phyloP scores from a whole-genome alignment of 2,888 invertebrate species.

The Ametastegia equiseti region DNA sequence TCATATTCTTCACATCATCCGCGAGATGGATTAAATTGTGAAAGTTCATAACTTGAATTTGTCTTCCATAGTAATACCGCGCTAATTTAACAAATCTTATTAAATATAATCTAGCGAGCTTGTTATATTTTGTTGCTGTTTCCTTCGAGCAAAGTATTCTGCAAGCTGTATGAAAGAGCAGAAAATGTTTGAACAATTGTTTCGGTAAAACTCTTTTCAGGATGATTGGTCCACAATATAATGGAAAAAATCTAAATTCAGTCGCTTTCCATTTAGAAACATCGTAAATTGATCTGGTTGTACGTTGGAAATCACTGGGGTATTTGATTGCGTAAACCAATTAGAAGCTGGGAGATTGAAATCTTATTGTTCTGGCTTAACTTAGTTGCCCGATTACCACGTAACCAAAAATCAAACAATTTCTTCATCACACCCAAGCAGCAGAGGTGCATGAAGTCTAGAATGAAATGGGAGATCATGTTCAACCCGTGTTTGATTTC shows the following conservation, averaged over 20 bases:
- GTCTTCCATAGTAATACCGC: conserved; percentile 1
- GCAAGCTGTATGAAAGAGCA: too few relatives aligned
- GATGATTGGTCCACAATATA: too few relatives aligned
- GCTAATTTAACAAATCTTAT: not conserved
- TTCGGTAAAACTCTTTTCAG: conserved; percentile 47
- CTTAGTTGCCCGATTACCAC: not conserved
- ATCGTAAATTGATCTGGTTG: conserved; percentile 46
- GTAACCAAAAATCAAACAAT: conserved; percentile 49
- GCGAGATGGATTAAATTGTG: conserved; percentile 22
- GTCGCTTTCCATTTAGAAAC: conserved; percentile 53
- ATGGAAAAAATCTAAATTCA: conserved; percentile 53
- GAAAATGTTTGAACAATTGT: too few relatives aligned
- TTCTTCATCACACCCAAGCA: conserved; percentile 53
- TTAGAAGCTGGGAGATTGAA: conserved; percentile 6
- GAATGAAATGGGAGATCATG: conserved; percentile 51
- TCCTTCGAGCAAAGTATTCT: too few relatives aligned
- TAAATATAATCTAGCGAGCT: not conserved
- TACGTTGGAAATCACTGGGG: conserved; percentile 53
- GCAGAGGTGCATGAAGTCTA: conserved; percentile 55
- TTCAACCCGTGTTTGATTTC: conserved; percentile 44
- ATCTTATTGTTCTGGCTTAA: not conserved
- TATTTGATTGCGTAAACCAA: conserved; percentile 37
- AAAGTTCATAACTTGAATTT: conserved; percentile 11
- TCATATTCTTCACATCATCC: not conserved
- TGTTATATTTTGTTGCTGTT: not conserved